Conservation (phyloP, 2,888 invertebrate species). For the Campoplex capitator region DNA sequence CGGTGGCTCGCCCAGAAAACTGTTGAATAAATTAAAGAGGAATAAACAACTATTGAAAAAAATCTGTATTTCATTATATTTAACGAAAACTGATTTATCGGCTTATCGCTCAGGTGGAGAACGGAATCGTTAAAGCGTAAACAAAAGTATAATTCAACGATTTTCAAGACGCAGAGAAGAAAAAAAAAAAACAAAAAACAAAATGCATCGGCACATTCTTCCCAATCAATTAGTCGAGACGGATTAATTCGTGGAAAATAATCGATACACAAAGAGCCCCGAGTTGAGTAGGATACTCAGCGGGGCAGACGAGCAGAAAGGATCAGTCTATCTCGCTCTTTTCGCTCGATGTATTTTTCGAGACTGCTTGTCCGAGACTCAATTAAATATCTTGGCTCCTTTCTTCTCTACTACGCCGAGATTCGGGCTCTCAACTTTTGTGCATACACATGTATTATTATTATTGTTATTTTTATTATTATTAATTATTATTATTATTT, state of each 20-base stretch:
- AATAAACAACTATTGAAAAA: background rate
- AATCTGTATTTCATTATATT: background rate
- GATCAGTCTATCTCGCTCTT: background rate
- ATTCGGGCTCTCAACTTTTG: slow-evolving; percentile 31
- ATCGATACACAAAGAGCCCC: slow-evolving; percentile 34
- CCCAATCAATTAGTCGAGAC: slow-evolving; percentile 43
- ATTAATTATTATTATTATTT: slow-evolving; percentile 1
- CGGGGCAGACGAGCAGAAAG: slow-evolving; percentile 25
- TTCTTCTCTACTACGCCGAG: slow-evolving; percentile 34
- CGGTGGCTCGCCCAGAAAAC: background rate
- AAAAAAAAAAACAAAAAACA: background rate
- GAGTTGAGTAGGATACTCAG: slow-evolving; percentile 38
- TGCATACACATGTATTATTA: background rate
- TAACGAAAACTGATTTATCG: background rate
- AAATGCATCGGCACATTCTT: slow-evolving; percentile 34
- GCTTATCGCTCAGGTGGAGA: background rate
- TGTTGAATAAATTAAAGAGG: background rate
- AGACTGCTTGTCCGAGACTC: slow-evolving; percentile 57
- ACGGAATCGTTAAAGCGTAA: background rate
- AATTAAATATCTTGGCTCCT: slow-evolving; percentile 59
- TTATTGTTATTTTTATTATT: background rate
- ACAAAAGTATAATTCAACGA: slow-evolving; percentile 9
- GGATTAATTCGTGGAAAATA: slow-evolving; percentile 58
- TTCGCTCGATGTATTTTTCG: slow-evolving; percentile 37
- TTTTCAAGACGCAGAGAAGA: background rate